Percentiles rank a stretch among this genome's conserved stretches.
Conservation (phyloP, 2,797 vertebrate genomes). For the Sebastes oblongus region DNA sequence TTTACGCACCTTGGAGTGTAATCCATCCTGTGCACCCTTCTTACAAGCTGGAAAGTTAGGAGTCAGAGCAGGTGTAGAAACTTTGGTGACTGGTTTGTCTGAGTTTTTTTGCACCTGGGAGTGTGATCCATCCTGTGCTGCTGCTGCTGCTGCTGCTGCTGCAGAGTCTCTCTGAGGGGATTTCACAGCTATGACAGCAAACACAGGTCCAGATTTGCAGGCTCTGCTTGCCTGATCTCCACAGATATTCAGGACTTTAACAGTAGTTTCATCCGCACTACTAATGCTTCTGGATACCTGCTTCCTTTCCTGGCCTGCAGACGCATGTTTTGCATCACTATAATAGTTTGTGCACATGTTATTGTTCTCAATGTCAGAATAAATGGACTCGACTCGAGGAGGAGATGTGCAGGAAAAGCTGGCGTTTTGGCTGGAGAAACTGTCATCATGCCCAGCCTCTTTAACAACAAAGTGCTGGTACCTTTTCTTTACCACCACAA, state of each 20-base stretch:
- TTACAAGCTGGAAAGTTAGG: too few relatives aligned
- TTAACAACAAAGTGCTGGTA: slow-evolving; percentile 69
- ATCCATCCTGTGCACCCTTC: slow-evolving; percentile 18
- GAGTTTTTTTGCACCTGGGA: not conserved
- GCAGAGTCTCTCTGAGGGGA: slow-evolving; percentile 53
- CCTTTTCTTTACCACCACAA: slow-evolving; percentile 85
- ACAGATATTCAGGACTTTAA: slow-evolving; percentile 69
- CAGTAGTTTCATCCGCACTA: slow-evolving; percentile 43
- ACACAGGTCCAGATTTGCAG: slow-evolving; percentile 71
- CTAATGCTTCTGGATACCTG: not conserved
- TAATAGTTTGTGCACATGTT: slow-evolving; percentile 24
- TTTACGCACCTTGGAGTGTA: not conserved
- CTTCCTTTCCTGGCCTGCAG: not conserved
- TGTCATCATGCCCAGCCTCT: slow-evolving; percentile 28
- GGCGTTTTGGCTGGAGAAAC: slow-evolving; percentile 13
- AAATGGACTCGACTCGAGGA: not conserved
- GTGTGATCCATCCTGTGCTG: not conserved
- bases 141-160: not conserved
- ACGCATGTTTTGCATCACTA: not conserved
- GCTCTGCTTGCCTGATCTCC: slow-evolving; percentile 48
- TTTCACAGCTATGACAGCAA: slow-evolving; percentile 76
- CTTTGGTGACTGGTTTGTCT: slow-evolving; percentile 71
- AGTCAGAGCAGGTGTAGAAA: slow-evolving; percentile 16
- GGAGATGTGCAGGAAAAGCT: slow-evolving; percentile 32
- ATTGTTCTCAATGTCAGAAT: slow-evolving; percentile 71